A percentile compares a stretch with the other conserved stretches of the same genome.
Conservation (phyloP, 2,113 vertebrate species). For the Stictonetta naevosa region DNA sequence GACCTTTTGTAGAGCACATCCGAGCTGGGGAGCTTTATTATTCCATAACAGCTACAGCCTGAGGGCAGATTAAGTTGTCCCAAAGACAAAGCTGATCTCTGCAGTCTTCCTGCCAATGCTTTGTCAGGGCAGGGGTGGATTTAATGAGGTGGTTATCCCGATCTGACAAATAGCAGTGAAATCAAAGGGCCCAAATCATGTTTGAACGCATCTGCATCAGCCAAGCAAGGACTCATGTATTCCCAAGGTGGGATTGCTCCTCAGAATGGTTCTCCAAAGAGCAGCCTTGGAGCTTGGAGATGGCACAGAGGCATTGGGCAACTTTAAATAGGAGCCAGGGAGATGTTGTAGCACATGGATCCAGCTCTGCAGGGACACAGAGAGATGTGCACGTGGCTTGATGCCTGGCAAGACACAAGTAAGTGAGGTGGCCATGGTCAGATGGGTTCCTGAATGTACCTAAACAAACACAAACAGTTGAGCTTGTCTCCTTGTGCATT, state of each 20-base stretch:
- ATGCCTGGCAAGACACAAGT: not conserved
- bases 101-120: slow-evolving; percentile 15
- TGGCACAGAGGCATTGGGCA: not conserved
- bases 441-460: not conserved
- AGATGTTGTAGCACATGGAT: not conserved
- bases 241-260: not conserved
- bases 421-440: not conserved
- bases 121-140: not conserved
- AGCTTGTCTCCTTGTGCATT: not conserved
- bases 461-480: not conserved
- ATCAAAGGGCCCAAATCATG: not conserved
- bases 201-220: not conserved
- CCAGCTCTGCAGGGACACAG: not conserved
- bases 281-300: not conserved
- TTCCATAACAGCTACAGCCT: slow-evolving; percentile 1
- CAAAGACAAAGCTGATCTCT: slow-evolving; percentile 51
- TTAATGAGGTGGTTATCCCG: slow-evolving; percentile 42
- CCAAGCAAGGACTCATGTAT: not conserved
- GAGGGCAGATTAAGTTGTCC: slow-evolving; percentile 25
- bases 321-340: not conserved
- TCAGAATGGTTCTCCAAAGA: not conserved
- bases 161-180: slow-evolving; percentile 5
- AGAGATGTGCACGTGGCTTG: not conserved
- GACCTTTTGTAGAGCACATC: slow-evolving; percentile 25
- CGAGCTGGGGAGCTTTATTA: not conserved